Percentiles rank a stretch among this genome's conserved stretches.
phyloP scores from a whole-genome alignment of 2,113 vertebrate species.

The Otolemur garnettii region DNA sequence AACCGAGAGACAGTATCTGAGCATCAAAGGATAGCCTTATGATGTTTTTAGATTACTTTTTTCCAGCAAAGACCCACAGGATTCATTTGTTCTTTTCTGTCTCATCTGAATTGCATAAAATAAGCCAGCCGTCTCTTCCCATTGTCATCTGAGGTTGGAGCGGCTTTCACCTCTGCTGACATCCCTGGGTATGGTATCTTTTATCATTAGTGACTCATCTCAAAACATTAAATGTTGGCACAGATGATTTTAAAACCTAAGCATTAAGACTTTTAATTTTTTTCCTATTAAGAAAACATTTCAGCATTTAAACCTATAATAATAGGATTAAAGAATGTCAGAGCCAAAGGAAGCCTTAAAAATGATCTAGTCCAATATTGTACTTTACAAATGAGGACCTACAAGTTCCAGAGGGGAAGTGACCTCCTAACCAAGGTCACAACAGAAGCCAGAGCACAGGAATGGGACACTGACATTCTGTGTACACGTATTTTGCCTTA shows the following conservation, averaged over 20 bases:
- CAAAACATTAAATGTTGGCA: background rate
- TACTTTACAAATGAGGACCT: constrained; percentile 20
- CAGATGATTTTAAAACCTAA: constrained; percentile 35
- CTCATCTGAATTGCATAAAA: constrained; percentile 1
- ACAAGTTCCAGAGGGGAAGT: background rate
- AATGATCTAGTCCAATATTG: constrained; percentile 2
- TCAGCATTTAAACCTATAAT: constrained; percentile 38
- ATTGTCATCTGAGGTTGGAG: background rate
- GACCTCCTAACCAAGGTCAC: background rate
- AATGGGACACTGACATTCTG: background rate
- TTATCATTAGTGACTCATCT: constrained; percentile 31
- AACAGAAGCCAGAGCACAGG: background rate
- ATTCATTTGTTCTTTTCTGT: background rate
- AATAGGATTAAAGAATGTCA: constrained; percentile 18
- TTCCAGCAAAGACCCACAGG: background rate
- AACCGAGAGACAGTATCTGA: background rate
- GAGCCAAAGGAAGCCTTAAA: background rate
- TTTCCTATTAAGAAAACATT: constrained; percentile 39
- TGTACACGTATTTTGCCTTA: background rate
- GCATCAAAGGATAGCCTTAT: background rate
- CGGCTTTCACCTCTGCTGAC: background rate
- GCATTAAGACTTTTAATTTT: constrained; percentile 60
- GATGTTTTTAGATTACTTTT: background rate
- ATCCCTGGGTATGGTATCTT: background rate
- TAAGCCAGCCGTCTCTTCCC: background rate